phyloP scores from a whole-genome alignment of 2,888 invertebrate genomes.

The Rotaria sp. region DNA sequence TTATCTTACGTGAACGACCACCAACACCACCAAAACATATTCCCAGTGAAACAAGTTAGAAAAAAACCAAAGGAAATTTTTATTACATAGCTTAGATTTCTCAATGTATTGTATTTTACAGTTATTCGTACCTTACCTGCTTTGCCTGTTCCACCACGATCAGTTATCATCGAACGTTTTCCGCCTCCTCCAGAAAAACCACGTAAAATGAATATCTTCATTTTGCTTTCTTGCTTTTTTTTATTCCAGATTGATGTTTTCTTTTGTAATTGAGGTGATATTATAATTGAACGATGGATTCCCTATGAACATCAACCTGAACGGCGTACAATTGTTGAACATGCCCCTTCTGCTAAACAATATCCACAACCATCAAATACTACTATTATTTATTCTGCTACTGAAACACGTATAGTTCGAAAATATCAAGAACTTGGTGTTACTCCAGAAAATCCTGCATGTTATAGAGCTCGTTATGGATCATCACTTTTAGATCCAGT shows the following conservation, averaged over 20 bases:
- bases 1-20: conserved; percentile 32
- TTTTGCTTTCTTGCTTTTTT: no score
- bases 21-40: conserved; percentile 10
- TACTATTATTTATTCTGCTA: conserved; percentile 9
- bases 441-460: conserved; percentile 31
- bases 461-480: conserved; percentile 31
- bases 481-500: neutral
- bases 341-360: neutral
- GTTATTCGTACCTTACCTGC: conserved; percentile 19
- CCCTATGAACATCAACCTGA: conserved; percentile 23
- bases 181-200: no score
- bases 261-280: no score
- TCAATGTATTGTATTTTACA: neutral
- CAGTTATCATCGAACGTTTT: conserved; percentile 30
- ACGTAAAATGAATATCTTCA: no score
- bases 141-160: conserved; percentile 31
- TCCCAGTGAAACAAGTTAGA: neutral
- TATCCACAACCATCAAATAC: conserved; percentile 27
- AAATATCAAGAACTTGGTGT: conserved; percentile 34
- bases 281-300: conserved; percentile 15
- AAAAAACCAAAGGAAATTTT: neutral
- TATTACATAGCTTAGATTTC: no score
- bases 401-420: conserved; percentile 24
- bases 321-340: conserved; percentile 23
- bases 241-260: no score